Conservation (phyloP, 2,797 vertebrate genomes). For the Myotis planiceps region DNA sequence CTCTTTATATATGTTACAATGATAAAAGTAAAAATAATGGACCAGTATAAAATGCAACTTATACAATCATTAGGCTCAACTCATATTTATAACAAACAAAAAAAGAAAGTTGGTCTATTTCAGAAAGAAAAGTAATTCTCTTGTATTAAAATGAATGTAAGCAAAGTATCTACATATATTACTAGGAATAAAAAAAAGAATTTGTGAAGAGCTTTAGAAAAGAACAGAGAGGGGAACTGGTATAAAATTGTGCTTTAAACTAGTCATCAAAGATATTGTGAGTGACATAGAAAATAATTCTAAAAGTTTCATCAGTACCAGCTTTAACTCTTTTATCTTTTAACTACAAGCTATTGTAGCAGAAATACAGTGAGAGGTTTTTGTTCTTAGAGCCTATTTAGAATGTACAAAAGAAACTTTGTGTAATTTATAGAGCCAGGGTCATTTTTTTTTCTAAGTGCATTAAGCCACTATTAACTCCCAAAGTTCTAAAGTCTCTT, state of each 20-base stretch:
- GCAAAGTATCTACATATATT: background rate
- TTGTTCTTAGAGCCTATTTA: constrained; percentile 12
- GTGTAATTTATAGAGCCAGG: background rate
- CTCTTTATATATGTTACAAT: background rate
- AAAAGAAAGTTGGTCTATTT: background rate
- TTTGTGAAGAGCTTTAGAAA: background rate
- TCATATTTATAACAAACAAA: background rate
- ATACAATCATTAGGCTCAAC: background rate
- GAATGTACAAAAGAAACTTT: constrained; percentile 21
- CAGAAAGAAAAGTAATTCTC: background rate
- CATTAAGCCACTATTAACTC: constrained; percentile 37
- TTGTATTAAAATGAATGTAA: background rate
- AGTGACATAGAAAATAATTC: background rate
- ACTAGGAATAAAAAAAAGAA: background rate
- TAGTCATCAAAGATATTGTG: background rate
- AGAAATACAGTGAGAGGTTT: background rate
- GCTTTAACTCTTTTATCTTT: constrained; percentile 22
- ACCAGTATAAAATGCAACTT: background rate
- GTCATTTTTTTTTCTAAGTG: constrained; percentile 33
- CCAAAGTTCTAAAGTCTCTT: background rate
- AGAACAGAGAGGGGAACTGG: background rate
- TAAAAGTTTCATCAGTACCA: constrained; percentile 6
- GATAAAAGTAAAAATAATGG: background rate
- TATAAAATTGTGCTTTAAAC: background rate
- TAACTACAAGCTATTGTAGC: background rate